These are phyloP conservation scores for Drosophila setifemur DNA, from an alignment of 1,140 invertebrate species.

Conservation along the genomic window DNA sequence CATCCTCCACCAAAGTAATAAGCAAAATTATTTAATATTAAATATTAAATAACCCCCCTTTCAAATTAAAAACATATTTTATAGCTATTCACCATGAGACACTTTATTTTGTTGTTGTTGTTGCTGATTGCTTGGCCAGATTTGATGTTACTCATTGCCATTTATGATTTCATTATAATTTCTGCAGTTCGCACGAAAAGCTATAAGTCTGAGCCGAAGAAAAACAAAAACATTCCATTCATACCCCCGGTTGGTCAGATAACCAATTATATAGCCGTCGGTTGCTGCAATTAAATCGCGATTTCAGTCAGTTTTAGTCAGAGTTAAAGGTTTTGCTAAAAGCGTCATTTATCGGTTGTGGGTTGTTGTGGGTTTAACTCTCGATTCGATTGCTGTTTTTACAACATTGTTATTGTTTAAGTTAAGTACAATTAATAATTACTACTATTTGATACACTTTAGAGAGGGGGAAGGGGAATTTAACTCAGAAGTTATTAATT, in stretches of 20 bases:
- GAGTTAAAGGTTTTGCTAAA: no score
- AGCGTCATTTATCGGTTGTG: no score
- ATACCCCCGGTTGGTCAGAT: constrained; percentile 25
- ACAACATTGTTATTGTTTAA: constrained; percentile 33
- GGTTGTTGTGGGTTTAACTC: constrained; percentile 17
- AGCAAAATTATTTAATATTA: no score
- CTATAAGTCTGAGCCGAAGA: neutral
- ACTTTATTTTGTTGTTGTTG: no score
- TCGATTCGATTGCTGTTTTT: constrained; percentile 16
- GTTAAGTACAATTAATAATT: constrained; percentile 3
- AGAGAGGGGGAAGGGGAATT: no score
- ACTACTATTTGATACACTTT: no score
- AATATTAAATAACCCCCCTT: no score
- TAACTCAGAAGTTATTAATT: no score
- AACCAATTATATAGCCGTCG: constrained; percentile 39
- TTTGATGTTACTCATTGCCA: neutral
- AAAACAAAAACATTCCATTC: constrained; percentile 38
- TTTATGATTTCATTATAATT: constrained; percentile 34
- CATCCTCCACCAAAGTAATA: no score
- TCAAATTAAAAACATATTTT: no score
- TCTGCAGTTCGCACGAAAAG: constrained; percentile 42
- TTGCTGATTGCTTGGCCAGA: neutral
- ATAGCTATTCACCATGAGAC: no score
- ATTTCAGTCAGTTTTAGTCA: neutral
- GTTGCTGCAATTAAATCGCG: constrained; percentile 22